Evolutionary conservation across 1,140 invertebrate species (phyloP).

Genomic region (Lineus longissimus): DNA sequence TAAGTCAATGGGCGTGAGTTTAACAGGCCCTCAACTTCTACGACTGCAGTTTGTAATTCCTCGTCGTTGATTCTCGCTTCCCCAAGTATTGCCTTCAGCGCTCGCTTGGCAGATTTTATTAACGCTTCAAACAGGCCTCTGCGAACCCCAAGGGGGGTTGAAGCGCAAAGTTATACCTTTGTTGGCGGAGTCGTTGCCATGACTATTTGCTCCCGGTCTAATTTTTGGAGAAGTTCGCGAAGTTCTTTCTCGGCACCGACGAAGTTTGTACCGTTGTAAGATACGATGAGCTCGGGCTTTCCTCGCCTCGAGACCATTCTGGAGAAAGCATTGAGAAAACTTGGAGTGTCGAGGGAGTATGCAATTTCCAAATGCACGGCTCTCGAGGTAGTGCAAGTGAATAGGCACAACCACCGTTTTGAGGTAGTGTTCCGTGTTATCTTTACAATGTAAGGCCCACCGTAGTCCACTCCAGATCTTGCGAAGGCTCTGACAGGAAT

Average conservation of each 20-base stretch:
- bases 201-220: too few relatives aligned
- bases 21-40: too few relatives aligned
- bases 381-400: slow-evolving; percentile 14
- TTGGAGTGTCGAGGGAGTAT: slow-evolving; percentile 9
- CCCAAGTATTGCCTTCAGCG: too few relatives aligned
- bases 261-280: slow-evolving; percentile 21
- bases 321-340: slow-evolving; percentile 10
- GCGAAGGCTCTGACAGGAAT: neutral
- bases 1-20: too few relatives aligned
- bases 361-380: slow-evolving; percentile 18
- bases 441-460: slow-evolving; percentile 15
- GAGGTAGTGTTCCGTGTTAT: slow-evolving; percentile 3
- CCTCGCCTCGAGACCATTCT: slow-evolving; percentile 9
- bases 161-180: too few relatives aligned
- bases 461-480: slow-evolving; percentile 12
- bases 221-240: neutral
- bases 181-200: too few relatives aligned
- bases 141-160: too few relatives aligned
- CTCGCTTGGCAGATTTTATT: too few relatives aligned
- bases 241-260: slow-evolving; percentile 11
- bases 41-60: too few relatives aligned
- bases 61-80: too few relatives aligned
- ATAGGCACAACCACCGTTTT: slow-evolving; percentile 17
- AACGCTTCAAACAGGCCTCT: too few relatives aligned
- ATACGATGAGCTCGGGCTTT: slow-evolving; percentile 1